Percentiles rank a stretch among this genome's conserved stretches.
phyloP scores from a whole-genome alignment of 1,140 invertebrate species.

The Trachymyrmex septentrionalis region DNA sequence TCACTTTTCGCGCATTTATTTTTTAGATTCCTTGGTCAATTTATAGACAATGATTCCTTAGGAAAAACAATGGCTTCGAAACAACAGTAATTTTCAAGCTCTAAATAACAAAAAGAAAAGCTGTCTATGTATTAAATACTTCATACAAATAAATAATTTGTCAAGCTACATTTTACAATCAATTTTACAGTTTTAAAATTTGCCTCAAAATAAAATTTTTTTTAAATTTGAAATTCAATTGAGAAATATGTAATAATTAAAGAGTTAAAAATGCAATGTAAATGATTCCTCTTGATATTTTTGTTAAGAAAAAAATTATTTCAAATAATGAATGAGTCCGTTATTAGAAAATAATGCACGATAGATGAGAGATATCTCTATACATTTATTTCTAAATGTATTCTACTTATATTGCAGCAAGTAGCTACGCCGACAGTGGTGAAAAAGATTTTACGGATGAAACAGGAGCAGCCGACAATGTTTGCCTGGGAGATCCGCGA shows the following conservation, averaged over 20 bases:
- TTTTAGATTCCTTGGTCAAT: neutral
- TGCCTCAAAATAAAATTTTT: neutral
- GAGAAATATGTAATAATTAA: neutral
- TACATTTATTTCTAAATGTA: neutral
- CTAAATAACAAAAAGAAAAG: neutral
- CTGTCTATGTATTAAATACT: neutral
- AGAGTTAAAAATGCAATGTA: neutral
- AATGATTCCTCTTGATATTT: neutral
- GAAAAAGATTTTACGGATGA: conserved; percentile 95
- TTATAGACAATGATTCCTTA: neutral
- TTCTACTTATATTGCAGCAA: conserved; percentile 89
- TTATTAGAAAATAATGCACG: neutral
- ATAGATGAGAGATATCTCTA: neutral
- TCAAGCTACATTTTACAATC: neutral
- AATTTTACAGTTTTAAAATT: neutral
- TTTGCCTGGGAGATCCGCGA: conserved; percentile 98
- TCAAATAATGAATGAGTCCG: neutral
- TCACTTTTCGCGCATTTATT: neutral
- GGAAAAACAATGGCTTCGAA: neutral
- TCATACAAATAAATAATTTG: neutral
- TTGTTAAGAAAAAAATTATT: neutral
- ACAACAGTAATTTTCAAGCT: neutral
- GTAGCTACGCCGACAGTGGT: conserved; percentile 97
- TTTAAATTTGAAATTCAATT: neutral
- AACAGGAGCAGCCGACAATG: conserved; percentile 96